A percentile compares a stretch with the other conserved stretches of the same genome.
These are phyloP conservation scores for Hirtodrosophila confusa DNA, from an alignment of 2,888 invertebrate species.

Conservation along the genomic window DNA sequence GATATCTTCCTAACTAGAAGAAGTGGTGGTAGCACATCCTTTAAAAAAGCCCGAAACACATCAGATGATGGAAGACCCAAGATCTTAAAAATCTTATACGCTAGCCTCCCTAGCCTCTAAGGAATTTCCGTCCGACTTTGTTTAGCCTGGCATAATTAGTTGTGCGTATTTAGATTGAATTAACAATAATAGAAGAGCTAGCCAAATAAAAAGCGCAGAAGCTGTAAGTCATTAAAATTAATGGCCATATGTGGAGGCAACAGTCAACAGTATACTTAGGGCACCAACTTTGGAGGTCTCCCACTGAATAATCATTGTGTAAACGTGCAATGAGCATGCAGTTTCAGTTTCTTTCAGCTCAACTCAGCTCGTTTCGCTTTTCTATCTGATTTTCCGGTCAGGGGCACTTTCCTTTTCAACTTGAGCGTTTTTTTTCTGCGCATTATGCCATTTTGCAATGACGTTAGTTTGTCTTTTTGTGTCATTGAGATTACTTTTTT, in stretches of 20 bases:
- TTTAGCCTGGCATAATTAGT: conserved; percentile 26
- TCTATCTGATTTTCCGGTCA: conserved; percentile 62
- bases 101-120: not conserved
- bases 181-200: conserved; percentile 1
- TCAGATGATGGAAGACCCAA: too few species aligned
- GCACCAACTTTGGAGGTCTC: conserved; percentile 14
- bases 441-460: conserved; percentile 66
- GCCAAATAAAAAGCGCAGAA: conserved; percentile 17
- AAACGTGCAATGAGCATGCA: conserved; percentile 67
- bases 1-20: too few species aligned
- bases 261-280: conserved; percentile 18
- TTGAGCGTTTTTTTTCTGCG: conserved; percentile 36
- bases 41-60: too few species aligned
- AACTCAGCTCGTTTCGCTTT: conserved; percentile 38
- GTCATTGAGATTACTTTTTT: conserved; percentile 51
- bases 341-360: conserved; percentile 22
- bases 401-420: conserved; percentile 77
- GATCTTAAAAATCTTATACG: too few species aligned
- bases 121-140: conserved; percentile 1
- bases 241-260: conserved; percentile 34
- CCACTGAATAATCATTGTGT: conserved; percentile 45
- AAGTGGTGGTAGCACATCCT: too few species aligned
- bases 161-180: conserved; percentile 1
- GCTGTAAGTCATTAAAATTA: conserved; percentile 63
- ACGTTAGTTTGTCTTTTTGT: conserved; percentile 31